These are phyloP conservation scores for Tapirus terrestris DNA, from an alignment of 2,113 vertebrate genomes.

Conservation along the genomic window DNA sequence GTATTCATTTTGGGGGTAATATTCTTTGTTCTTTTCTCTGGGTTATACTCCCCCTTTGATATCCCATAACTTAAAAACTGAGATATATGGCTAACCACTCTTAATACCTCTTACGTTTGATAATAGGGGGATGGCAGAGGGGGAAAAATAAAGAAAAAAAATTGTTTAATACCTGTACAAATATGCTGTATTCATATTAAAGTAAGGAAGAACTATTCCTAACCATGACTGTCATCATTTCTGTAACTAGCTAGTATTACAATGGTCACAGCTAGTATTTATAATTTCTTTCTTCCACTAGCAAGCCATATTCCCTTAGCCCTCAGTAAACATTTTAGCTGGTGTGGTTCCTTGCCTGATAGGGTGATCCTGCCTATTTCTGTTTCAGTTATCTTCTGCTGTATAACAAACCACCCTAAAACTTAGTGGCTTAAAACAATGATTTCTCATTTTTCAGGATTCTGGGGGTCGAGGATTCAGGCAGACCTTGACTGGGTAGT, in stretches of 20 bases:
- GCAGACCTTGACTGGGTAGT: not conserved
- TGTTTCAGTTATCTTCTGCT: not conserved
- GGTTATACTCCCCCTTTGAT: not conserved
- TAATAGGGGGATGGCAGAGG: not conserved
- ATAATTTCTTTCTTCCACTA: not conserved
- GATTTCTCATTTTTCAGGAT: not conserved
- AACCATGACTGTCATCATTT: not conserved
- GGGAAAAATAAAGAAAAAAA: not conserved
- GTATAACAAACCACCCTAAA: not conserved
- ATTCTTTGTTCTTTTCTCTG: not conserved
- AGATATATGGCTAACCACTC: not conserved
- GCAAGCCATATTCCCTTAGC: not conserved
- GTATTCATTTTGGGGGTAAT: not conserved
- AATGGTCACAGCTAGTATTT: not conserved
- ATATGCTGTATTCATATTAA: not conserved
- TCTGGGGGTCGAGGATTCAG: not conserved
- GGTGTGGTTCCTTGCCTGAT: not conserved
- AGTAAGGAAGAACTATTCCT: not conserved
- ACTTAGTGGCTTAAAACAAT: not conserved
- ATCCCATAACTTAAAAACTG: not conserved
- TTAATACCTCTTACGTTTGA: not conserved
- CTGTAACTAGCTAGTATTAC: not conserved
- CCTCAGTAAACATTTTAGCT: not conserved
- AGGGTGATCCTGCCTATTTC: not conserved
- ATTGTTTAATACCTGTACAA: not conserved